These are phyloP conservation scores for Protodeltote pygarga DNA, from an alignment of 2,888 invertebrate species.

Conservation along the genomic window DNA sequence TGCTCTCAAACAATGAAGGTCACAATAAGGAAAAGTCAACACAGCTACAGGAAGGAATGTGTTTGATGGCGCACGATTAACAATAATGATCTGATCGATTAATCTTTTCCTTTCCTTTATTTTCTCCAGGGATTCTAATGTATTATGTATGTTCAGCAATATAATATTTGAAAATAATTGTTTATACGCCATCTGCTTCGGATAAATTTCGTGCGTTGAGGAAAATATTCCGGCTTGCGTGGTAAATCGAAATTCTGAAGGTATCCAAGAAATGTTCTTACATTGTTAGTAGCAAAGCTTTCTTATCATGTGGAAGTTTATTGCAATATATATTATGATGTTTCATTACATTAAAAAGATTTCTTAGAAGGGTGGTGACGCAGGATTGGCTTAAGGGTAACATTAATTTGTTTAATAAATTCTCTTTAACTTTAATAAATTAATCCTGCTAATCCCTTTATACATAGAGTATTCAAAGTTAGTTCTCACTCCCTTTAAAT, in stretches of 20 bases:
- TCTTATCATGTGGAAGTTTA: too few relatives aligned
- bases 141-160: slow-evolving; percentile 38
- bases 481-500: too few relatives aligned
- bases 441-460: too few relatives aligned
- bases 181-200: slow-evolving; percentile 15
- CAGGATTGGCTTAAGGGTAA: too few relatives aligned
- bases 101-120: slow-evolving; percentile 36
- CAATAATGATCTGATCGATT: slow-evolving; percentile 51
- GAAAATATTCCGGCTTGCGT: not conserved
- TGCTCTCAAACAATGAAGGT: slow-evolving; percentile 28
- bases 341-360: too few relatives aligned
- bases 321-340: too few relatives aligned
- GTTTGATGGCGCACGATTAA: slow-evolving; percentile 50
- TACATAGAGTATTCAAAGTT: too few relatives aligned
- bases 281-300: too few relatives aligned
- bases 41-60: slow-evolving; percentile 38
- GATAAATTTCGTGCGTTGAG: not conserved
- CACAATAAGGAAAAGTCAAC: slow-evolving; percentile 46
- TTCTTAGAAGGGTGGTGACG: too few relatives aligned
- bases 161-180: slow-evolving; percentile 35
- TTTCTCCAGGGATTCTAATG: slow-evolving; percentile 37
- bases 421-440: too few relatives aligned
- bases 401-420: too few relatives aligned
- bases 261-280: not conserved
- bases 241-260: not conserved